phyloP scores from a whole-genome alignment of 2,888 invertebrate genomes.

The Hydraecia micacea region DNA sequence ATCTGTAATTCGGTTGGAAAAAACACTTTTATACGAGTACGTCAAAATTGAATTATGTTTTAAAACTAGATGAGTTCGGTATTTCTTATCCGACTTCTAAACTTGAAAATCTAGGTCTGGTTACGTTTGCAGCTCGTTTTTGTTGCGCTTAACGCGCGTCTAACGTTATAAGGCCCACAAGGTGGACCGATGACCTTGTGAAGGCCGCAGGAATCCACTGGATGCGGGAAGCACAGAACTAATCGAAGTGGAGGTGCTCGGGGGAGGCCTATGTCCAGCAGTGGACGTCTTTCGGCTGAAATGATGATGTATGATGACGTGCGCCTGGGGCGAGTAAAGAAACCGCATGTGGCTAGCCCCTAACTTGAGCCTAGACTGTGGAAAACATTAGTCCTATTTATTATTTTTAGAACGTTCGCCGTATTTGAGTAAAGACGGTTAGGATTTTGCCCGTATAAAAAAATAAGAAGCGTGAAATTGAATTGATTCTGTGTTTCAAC shows the following conservation, averaged over 20 bases:
- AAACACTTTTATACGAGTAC: too few relatives aligned
- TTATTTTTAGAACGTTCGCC: constrained; percentile 16
- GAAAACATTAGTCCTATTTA: constrained; percentile 16
- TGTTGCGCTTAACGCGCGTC: neutral
- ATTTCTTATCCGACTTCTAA: too few relatives aligned
- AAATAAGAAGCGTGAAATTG: constrained; percentile 49
- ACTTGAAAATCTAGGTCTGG: neutral
- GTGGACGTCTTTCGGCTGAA: neutral
- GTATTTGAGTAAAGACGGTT: constrained; percentile 29
- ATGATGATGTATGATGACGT: neutral
- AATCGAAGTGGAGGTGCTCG: neutral
- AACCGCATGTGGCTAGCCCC: neutral
- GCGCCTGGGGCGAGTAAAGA: neutral
- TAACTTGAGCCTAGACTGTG: constrained; percentile 2
- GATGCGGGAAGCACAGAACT: neutral
- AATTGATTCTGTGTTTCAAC: constrained; percentile 45
- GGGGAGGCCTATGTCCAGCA: neutral
- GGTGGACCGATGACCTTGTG: neutral
- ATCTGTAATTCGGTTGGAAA: too few relatives aligned
- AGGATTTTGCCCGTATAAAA: constrained; percentile 23
- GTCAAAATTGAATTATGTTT: too few relatives aligned
- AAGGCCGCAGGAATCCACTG: neutral
- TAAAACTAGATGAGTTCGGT: too few relatives aligned
- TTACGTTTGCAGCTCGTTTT: neutral
- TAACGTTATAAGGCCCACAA: neutral